Evolutionary conservation across 2,113 vertebrate species (phyloP), one percentile per base, ranked within the genome.

Genomic region (Tylochromis polylepis): DNA sequence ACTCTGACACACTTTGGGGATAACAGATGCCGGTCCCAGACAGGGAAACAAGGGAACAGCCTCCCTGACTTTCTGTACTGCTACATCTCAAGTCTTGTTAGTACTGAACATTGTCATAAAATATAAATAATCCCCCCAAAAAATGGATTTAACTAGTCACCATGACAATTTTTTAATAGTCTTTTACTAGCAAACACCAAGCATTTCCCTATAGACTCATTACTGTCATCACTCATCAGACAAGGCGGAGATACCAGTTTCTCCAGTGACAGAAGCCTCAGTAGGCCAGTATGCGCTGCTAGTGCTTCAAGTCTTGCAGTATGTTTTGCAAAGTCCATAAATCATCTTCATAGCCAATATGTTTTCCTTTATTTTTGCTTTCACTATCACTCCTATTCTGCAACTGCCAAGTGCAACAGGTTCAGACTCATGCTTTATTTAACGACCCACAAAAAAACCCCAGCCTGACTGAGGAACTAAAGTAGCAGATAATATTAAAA

Each of bases 401-500:
- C 83, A 55, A 36, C 41, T 85, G 83, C 79, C 83, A 82, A 82
- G 59, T 15, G 65, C 83, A 84, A 65, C 90, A 91, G 85, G 87
- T 89, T 41, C 24, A 41, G 81, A 55, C 85, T 62, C 79, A 78
- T 87, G 85, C 57, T 85, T 58, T 79, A 77, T 53, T 12, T n/a
- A 77, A 53, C 0, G 1, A n/a, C 46, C 27, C 72, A 53, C 6
- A n/a, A 53, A 12, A 22, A 12, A 51, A 41, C n/a, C n/a, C n/a
- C n/a, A 27, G 14, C 9, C 43, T 12, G 3, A 2, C 18, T 16
- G 67, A 82, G 24, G 18, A 38, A 81, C 11, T 41, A 43, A 82
- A 53, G 16, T 7, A 20, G 8, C 0, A 59, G 29, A 24, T 51
- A 16, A 29, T 18, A 18, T 4, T 11, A 15, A 59, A 51, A 36